Conservation (phyloP, 2,113 vertebrate genomes). For the Eulacestoma nigropectus region DNA sequence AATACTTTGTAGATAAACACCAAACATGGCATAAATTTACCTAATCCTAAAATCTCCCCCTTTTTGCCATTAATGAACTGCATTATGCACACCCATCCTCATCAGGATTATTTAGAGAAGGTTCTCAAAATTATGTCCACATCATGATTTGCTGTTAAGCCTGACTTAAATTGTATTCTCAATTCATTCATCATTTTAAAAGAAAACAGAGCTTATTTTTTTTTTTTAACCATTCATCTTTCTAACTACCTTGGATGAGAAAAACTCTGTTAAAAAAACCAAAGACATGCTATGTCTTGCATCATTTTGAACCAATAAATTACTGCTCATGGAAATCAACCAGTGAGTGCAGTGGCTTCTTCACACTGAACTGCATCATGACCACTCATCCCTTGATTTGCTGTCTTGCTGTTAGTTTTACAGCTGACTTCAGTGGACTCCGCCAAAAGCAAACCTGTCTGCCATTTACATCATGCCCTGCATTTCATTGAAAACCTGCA, state of each 20-base stretch:
- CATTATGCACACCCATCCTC: background rate
- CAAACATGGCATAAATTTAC: background rate
- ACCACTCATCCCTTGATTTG: background rate
- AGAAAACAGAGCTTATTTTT: background rate
- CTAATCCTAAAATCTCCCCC: background rate
- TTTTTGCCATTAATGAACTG: background rate
- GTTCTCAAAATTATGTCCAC: background rate
- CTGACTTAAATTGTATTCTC: background rate
- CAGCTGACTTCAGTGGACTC: background rate
- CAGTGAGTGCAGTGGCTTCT: background rate
- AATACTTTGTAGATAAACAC: background rate
- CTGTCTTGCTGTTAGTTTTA: background rate
- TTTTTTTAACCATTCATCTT: background rate
- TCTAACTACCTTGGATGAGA: background rate
- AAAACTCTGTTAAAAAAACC: background rate
- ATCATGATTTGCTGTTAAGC: background rate
- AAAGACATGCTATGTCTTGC: background rate
- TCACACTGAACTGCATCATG: background rate
- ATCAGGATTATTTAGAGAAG: background rate
- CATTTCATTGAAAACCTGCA: background rate
- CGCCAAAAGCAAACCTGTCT: background rate
- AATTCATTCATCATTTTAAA: background rate
- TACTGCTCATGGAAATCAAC: background rate
- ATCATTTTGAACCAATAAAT: background rate
- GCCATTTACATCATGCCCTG: background rate